These are phyloP conservation scores for Callionymus lyra DNA, from an alignment of 2,113 vertebrate species.

Conservation along the genomic window DNA sequence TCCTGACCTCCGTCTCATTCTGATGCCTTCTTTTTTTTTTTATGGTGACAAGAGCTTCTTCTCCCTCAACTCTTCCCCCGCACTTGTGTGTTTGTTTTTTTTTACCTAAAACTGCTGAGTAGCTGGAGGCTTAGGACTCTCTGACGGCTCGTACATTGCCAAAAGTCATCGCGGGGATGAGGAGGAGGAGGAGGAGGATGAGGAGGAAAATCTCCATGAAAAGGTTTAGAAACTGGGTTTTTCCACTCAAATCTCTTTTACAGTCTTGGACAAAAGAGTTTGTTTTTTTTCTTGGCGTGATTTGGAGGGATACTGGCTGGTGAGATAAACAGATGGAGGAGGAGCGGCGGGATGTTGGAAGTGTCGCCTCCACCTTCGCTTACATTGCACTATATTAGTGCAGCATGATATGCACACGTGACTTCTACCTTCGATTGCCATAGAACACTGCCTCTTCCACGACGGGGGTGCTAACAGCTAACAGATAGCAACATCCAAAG, in stretches of 20 bases:
- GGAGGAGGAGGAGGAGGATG: constrained; percentile 21
- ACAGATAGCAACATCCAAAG: no score
- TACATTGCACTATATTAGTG: constrained; percentile 99
- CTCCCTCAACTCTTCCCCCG: constrained; percentile 17
- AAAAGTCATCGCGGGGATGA: constrained; percentile 56
- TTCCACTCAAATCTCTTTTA: constrained; percentile 54
- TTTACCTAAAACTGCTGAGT: constrained; percentile 52
- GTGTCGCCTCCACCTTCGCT: constrained; percentile 62
- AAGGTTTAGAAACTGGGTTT: constrained; percentile 58
- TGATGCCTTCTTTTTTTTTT: constrained; percentile 45
- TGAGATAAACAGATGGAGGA: constrained; percentile 68
- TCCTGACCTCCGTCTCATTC: constrained; percentile 36
- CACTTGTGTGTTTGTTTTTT: constrained; percentile 7
- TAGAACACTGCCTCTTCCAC: constrained; percentile 82
- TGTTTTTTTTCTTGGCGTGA: constrained; percentile 36
- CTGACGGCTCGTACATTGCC: constrained; percentile 52
- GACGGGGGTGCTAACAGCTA: no score
- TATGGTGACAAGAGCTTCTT: constrained; percentile 21
- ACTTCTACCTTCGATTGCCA: constrained; percentile 84
- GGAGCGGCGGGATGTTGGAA: constrained; percentile 70
- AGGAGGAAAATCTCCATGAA: constrained; percentile 53
- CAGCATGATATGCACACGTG: constrained; percentile 90
- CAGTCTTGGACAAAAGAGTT: constrained; percentile 51
- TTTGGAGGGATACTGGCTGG: constrained; percentile 57
- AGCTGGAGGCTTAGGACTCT: constrained; percentile 51